Evolutionary conservation across 2,797 vertebrate species (phyloP).

Genomic region (Clarias platycephalus): DNA sequence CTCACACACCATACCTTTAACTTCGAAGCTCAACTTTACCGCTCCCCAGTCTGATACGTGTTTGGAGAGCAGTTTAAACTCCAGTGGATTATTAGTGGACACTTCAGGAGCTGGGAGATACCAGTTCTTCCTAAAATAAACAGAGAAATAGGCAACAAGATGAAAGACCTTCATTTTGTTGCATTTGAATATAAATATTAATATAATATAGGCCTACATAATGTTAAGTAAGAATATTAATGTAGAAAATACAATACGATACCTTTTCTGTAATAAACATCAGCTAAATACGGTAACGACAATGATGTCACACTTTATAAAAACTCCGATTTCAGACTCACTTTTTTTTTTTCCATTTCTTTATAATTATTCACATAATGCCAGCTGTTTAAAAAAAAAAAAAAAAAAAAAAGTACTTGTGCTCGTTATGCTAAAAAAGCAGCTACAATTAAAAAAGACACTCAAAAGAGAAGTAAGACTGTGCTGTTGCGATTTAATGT

Average conservation of each 20-base stretch:
- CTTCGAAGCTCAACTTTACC: slow-evolving; percentile 84
- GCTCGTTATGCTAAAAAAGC: neutral
- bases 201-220: too few relatives aligned
- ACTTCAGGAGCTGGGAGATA: slow-evolving; percentile 88
- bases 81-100: slow-evolving; percentile 77
- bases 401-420: neutral
- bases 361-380: too few relatives aligned
- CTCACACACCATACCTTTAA: slow-evolving; percentile 72
- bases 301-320: neutral
- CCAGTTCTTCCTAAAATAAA: slow-evolving; percentile 87
- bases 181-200: too few relatives aligned
- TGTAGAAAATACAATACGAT: neutral
- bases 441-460: neutral
- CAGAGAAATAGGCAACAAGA: neutral
- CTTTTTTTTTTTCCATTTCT: too few relatives aligned
- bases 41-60: slow-evolving; percentile 81
- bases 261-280: neutral
- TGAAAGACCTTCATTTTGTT: neutral
- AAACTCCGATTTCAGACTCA: neutral
- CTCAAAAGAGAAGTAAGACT: neutral
- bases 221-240: too few relatives aligned
- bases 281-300: neutral
- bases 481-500: neutral
- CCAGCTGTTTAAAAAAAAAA: too few relatives aligned
- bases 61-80: slow-evolving; percentile 84